These are phyloP conservation scores for Neosilurus mollespiculum DNA, from an alignment of 2,797 vertebrate genomes.

Conservation along the genomic window DNA sequence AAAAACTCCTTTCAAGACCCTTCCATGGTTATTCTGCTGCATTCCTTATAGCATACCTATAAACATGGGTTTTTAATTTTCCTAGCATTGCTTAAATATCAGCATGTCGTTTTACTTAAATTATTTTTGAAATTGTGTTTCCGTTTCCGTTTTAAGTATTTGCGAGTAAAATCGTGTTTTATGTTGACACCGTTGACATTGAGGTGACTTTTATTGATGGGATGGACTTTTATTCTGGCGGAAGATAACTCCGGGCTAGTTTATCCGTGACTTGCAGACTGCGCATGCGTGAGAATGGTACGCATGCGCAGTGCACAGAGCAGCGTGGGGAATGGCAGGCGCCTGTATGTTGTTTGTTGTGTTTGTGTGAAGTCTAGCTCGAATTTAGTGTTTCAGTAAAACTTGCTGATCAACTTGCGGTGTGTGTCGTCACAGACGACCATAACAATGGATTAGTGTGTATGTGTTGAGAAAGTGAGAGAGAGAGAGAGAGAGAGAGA, in stretches of 20 bases:
- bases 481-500: neutral
- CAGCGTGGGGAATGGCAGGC: neutral
- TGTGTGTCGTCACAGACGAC: neutral
- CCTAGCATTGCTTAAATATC: neutral
- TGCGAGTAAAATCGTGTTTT: neutral
- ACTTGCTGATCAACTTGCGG: neutral
- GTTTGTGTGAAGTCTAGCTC: neutral
- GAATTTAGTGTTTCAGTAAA: no score
- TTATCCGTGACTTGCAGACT: neutral
- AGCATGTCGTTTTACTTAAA: neutral
- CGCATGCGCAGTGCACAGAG: neutral
- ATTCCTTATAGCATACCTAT: neutral
- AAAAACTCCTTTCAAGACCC: no score
- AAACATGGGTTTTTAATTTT: neutral
- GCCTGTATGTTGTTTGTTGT: neutral
- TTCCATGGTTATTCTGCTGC: no score
- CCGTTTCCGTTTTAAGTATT: neutral
- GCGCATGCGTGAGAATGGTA: neutral
- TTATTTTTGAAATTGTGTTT: neutral
- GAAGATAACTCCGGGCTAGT: neutral
- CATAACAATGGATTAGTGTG: constrained; percentile 2
- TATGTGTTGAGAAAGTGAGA: neutral
- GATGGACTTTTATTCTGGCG: constrained; percentile 13
- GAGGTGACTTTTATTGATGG: no score
- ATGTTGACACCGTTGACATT: neutral